Evolutionary conservation across 2,113 vertebrate genomes (phyloP), one percentile per base, ranked within the genome.

Genomic region (Notothenia coriiceps): DNA sequence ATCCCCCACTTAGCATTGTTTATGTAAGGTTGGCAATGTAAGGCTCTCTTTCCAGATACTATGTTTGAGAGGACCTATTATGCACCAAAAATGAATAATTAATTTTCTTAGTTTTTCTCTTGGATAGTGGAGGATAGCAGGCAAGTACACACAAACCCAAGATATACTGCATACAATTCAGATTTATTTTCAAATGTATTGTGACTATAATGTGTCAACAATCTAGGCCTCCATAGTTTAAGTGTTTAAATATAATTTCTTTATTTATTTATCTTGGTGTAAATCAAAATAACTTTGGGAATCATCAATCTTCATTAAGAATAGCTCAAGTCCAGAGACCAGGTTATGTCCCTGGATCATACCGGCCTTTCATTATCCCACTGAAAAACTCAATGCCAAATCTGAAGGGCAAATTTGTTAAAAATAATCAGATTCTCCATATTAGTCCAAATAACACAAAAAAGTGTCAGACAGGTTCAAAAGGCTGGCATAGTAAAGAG

Each of bases 401-500:
- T 52, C 25, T 63, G 57, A 62, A 40, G 60, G 68, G 33, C 60
- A 12, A 29, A 55, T 59, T 64, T 29, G 29, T 29, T 29, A 29
- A 29, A 29, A 29, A 29, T 29, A 29, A 29, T 29, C 29, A 29
- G 3, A 29, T 29, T 29, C 3, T 29, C 43, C 74, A 65, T 65
- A 77, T 69, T 46, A 51, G 18, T 29, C 20, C 17, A 51, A 44
- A 66, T 40, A 40, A 40, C 6, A 40, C 35, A 65, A 67, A 18
- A 62, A 51, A 50, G 67, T 44, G 78, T 29, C 79, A 64, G 35
- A 68, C 52, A 54, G 54, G 47, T 62, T 81, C 47, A 63, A 71
- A 52, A 15, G 65, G 46, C 66, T 81, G 61, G 70, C 50, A 70
- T 63, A 64, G 82, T 84, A 66, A 85, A 15, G 29, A 75, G 18